Conservation (phyloP, 2,888 invertebrate genomes). For the Volucella zonaria region DNA sequence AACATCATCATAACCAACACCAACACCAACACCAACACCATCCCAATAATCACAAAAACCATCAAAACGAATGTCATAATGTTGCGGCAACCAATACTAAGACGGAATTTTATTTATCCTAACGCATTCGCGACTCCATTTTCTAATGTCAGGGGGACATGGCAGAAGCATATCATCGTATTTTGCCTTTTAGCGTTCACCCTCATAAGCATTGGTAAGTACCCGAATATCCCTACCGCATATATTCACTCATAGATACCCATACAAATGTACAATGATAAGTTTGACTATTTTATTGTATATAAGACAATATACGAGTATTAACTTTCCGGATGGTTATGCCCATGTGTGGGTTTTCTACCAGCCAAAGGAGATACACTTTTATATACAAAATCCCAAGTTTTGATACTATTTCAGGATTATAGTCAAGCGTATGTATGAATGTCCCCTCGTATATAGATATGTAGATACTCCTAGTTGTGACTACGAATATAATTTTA, state of each 20-base stretch:
- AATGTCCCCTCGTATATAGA: not conserved
- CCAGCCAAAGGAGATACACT: slow-evolving; percentile 25
- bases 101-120: slow-evolving; percentile 68
- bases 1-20: slow-evolving; percentile 32
- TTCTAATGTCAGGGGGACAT: slow-evolving; percentile 73
- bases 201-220: slow-evolving; percentile 70
- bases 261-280: not conserved
- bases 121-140: slow-evolving; percentile 76
- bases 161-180: slow-evolving; percentile 71
- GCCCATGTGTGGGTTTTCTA: not conserved
- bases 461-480: not conserved
- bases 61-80: slow-evolving; percentile 74
- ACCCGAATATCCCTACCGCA: no score
- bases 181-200: slow-evolving; percentile 69
- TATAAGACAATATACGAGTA: slow-evolving; percentile 3
- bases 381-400: slow-evolving; percentile 9
- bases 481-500: slow-evolving; percentile 14
- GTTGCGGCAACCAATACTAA: slow-evolving; percentile 73
- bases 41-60: slow-evolving; percentile 25
- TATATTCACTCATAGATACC: not conserved
- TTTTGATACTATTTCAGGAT: slow-evolving; percentile 58
- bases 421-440: slow-evolving; percentile 16
- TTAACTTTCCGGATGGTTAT: slow-evolving; percentile 32
- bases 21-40: slow-evolving; percentile 40
- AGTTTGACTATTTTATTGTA: not conserved